Percentiles rank a stretch among this genome's conserved stretches.
Evolutionary conservation across 1,140 invertebrate species (phyloP).

Genomic region (Drosophila nikananu): DNA sequence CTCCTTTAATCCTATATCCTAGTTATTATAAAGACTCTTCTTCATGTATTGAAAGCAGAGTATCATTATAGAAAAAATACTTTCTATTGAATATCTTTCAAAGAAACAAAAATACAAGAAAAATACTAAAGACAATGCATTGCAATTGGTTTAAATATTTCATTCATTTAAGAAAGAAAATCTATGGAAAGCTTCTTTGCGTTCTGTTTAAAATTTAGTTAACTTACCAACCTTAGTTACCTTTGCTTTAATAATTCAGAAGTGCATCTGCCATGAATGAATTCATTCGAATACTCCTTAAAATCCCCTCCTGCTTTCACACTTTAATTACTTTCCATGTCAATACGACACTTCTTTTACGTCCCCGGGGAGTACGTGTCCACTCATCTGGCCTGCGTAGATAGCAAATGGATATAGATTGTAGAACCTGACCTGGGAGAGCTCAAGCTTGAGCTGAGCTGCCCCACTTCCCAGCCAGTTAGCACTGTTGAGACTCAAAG

Average conservation of each 20-base stretch:
- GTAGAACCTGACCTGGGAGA: neutral
- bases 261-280: neutral
- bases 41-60: too few species aligned
- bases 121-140: too few species aligned
- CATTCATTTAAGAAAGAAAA: neutral
- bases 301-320: neutral
- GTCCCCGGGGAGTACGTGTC: conserved; percentile 24
- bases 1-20: too few species aligned
- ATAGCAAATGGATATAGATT: conserved; percentile 8
- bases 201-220: neutral
- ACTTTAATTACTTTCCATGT: conserved; percentile 28
- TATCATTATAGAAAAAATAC: too few species aligned
- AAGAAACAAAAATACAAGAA: neutral
- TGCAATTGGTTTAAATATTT: neutral
- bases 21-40: too few species aligned
- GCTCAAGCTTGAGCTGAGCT: conserved; percentile 2
- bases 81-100: too few species aligned
- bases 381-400: neutral
- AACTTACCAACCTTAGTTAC: neutral
- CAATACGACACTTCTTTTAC: conserved; percentile 2
- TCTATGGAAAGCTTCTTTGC: neutral
- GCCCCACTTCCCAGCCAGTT: conserved; percentile 42
- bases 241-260: neutral
- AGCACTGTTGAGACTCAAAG: conserved; percentile 30
- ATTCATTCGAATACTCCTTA: neutral